Conservation (phyloP, 2,888 invertebrate species). For the Aquatica leii region DNA sequence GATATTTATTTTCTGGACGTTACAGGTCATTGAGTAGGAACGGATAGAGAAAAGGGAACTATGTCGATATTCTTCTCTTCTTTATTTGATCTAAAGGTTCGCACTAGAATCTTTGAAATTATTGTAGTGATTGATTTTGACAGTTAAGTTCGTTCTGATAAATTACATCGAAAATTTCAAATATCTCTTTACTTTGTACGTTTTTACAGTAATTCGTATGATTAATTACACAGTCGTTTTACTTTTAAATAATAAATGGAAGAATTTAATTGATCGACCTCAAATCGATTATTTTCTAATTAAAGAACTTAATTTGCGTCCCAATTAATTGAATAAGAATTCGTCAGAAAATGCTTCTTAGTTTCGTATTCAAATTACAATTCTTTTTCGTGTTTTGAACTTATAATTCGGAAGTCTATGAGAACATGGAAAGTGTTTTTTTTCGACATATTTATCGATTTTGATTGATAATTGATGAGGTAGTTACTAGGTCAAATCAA, state of each 20-base stretch:
- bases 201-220: slow-evolving; percentile 1
- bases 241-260: slow-evolving; percentile 2
- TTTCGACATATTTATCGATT: no score
- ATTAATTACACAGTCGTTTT: slow-evolving; percentile 1
- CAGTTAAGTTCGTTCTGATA: slow-evolving; percentile 19
- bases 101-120: slow-evolving; percentile 21
- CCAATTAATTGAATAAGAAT: no score
- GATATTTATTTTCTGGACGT: slow-evolving; percentile 22
- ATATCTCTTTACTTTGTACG: not conserved
- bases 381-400: no score
- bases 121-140: slow-evolving; percentile 26
- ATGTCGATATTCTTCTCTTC: slow-evolving; percentile 19
- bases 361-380: no score
- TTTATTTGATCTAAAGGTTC: slow-evolving; percentile 21
- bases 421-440: no score
- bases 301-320: no score
- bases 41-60: slow-evolving; percentile 24
- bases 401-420: no score
- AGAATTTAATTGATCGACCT: not conserved
- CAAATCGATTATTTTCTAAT: no score
- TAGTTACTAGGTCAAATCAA: no score
- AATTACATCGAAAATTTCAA: slow-evolving; percentile 13
- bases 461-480: no score
- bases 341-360: no score
- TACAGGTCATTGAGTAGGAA: slow-evolving; percentile 24